Evolutionary conservation across 2,113 vertebrate species (phyloP).

Genomic region (Sceloporus undulatus): DNA sequence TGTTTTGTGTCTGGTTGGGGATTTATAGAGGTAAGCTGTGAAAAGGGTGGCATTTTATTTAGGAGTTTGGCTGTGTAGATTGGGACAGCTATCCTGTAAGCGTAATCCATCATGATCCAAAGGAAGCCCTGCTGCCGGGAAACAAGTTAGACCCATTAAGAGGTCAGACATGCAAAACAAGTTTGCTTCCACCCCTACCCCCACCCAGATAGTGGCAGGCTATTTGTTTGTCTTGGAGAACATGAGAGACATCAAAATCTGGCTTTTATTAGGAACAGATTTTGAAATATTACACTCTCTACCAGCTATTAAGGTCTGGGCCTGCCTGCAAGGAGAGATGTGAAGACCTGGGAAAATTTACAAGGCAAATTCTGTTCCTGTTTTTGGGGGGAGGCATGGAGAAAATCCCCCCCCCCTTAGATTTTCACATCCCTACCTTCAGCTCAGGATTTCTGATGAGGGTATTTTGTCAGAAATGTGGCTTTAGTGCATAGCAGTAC

Average conservation of each 20-base stretch:
- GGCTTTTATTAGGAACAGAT: constrained; percentile 7
- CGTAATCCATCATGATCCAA: fast-evolving
- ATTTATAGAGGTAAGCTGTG: not conserved
- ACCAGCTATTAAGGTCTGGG: not conserved
- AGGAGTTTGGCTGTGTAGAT: not conserved
- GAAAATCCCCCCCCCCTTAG: no score
- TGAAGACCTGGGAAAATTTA: not conserved
- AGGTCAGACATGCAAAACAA: constrained; percentile 2
- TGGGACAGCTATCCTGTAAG: not conserved
- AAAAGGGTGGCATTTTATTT: not conserved
- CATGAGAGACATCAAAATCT: not conserved
- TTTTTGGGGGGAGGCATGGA: not conserved
- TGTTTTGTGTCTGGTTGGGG: constrained; percentile 1
- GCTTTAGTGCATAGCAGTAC: not conserved
- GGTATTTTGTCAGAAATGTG: not conserved
- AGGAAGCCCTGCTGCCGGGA: not conserved
- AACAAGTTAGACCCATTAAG: not conserved
- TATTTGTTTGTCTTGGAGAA: not conserved
- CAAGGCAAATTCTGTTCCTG: not conserved
- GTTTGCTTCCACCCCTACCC: not conserved
- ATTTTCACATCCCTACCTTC: no score
- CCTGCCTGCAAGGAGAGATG: not conserved
- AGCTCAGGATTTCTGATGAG: not conserved
- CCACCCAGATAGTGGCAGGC: not conserved
- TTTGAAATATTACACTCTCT: not conserved